These are phyloP conservation scores for Andricus quercusramuli DNA, from an alignment of 2,888 invertebrate species.

Conservation along the genomic window DNA sequence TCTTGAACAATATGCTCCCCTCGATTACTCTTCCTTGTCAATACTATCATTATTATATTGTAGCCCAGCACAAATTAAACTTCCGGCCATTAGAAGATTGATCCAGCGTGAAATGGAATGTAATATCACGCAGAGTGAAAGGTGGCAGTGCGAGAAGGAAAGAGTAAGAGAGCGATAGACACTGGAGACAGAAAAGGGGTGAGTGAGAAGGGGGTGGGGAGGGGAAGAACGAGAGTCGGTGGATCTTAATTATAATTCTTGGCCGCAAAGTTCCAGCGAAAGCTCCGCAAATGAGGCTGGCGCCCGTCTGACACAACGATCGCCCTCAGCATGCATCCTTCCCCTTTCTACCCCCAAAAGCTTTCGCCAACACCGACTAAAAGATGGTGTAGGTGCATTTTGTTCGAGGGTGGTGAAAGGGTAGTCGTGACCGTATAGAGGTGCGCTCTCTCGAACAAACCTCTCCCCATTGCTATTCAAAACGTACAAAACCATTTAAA, in stretches of 20 bases:
- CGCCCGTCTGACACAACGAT: conserved; percentile 73
- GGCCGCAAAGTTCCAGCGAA: conserved; percentile 73
- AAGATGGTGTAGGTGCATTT: conserved; percentile 50
- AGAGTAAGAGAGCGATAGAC: conserved; percentile 45
- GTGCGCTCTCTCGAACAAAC: conserved; percentile 47
- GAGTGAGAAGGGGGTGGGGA: conserved; percentile 48
- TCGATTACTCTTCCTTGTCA: conserved; percentile 31
- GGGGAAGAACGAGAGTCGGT: conserved; percentile 57
- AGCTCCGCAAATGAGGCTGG: conserved; percentile 74
- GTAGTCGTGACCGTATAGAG: conserved; percentile 48
- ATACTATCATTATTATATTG: conserved; percentile 67
- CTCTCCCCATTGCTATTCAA: conserved; percentile 77
- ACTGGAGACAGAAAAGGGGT: conserved; percentile 40
- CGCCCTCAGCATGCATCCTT: conserved; percentile 45
- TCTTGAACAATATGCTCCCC: not conserved
- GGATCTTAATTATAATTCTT: conserved; percentile 77
- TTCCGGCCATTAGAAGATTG: conserved; percentile 73
- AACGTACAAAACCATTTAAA: conserved; percentile 79
- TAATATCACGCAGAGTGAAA: conserved; percentile 72
- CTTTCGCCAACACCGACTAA: conserved; percentile 40
- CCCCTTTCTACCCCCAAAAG: conserved; percentile 36
- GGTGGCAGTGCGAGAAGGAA: conserved; percentile 53
- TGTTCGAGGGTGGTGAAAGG: conserved; percentile 42
- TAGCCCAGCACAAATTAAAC: conserved; percentile 71
- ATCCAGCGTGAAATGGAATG: conserved; percentile 73